phyloP scores from a whole-genome alignment of 2,797 vertebrate genomes.

The Limnodromus scolopaceus region DNA sequence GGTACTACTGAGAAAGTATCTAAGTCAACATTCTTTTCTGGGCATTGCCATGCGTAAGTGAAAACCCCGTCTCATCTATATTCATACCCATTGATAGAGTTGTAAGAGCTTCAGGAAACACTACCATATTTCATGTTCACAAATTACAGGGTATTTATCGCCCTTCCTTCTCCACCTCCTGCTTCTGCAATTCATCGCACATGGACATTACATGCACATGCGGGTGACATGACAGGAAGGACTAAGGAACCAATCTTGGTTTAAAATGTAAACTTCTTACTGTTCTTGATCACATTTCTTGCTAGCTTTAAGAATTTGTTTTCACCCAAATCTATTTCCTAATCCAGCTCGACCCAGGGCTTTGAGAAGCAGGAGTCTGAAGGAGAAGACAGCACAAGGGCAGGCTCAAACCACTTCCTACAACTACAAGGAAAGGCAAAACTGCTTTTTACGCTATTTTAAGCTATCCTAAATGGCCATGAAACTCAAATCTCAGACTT shows the following conservation, averaged over 20 bases:
- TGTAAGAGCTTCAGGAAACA: not conserved
- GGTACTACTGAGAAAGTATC: not conserved
- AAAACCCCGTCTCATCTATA: not conserved
- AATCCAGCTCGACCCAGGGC: not conserved
- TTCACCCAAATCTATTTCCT: not conserved
- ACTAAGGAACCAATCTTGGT: not conserved
- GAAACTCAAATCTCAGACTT: not conserved
- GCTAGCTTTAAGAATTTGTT: not conserved
- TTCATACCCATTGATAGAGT: not conserved
- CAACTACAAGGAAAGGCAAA: not conserved
- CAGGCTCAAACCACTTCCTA: not conserved
- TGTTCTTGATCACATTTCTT: not conserved
- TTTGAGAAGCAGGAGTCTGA: not conserved
- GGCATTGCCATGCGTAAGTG: not conserved
- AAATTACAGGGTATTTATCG: not conserved
- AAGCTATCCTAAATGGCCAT: not conserved
- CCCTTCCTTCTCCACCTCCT: not conserved
- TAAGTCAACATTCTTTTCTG: not conserved
- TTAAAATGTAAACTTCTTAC: not conserved
- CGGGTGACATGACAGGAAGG: not conserved
- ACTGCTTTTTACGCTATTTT: not conserved
- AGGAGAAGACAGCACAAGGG: not conserved
- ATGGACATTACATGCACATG: accelerated
- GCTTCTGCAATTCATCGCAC: not conserved
- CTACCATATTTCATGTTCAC: not conserved